Evolutionary conservation across 2,888 invertebrate species (phyloP).

Genomic region (Drosophila longiperda): DNA sequence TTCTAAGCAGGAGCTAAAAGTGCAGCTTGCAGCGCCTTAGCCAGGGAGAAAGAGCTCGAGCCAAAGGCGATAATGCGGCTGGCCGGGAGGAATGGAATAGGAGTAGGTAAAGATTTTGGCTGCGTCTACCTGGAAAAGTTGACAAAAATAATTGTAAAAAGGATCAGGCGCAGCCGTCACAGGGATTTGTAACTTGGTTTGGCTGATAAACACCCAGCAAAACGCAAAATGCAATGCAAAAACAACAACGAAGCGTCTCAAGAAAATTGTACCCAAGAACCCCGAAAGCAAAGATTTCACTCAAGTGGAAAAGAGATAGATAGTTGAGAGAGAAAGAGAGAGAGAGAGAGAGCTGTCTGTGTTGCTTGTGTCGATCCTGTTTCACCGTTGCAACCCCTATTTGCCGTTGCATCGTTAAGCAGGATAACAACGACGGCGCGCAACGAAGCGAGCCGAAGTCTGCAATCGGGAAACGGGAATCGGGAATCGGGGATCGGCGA

Average conservation of each 20-base stretch:
- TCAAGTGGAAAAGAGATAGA: constrained; percentile 2
- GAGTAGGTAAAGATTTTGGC: constrained; percentile 69
- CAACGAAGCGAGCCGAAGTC: constrained; percentile 6
- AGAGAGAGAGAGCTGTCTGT: neutral
- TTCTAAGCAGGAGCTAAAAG: constrained; percentile 22
- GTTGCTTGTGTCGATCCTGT: constrained; percentile 50
- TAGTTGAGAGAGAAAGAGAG: neutral
- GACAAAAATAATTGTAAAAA: constrained; percentile 76
- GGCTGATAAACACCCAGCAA: constrained; percentile 49
- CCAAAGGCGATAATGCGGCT: constrained; percentile 44
- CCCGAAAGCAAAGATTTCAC: neutral
- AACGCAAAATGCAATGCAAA: constrained; percentile 63
- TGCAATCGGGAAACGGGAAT: constrained; percentile 24
- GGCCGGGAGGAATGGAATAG: constrained; percentile 5
- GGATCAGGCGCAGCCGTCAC: constrained; percentile 61
- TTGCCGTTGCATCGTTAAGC: constrained; percentile 52
- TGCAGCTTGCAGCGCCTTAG: constrained; percentile 43
- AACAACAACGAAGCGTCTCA: constrained; percentile 61
- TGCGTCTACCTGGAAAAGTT: constrained; percentile 67
- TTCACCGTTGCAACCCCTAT: constrained; percentile 67
- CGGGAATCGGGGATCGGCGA: constrained; percentile 69
- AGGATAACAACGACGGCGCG: constrained; percentile 63
- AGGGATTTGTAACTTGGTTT: constrained; percentile 57
- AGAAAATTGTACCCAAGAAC: constrained; percentile 38
- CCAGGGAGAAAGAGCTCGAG: constrained; percentile 48